These are phyloP conservation scores for Oriolus oriolus DNA, from an alignment of 2,113 vertebrate genomes.

Conservation along the genomic window DNA sequence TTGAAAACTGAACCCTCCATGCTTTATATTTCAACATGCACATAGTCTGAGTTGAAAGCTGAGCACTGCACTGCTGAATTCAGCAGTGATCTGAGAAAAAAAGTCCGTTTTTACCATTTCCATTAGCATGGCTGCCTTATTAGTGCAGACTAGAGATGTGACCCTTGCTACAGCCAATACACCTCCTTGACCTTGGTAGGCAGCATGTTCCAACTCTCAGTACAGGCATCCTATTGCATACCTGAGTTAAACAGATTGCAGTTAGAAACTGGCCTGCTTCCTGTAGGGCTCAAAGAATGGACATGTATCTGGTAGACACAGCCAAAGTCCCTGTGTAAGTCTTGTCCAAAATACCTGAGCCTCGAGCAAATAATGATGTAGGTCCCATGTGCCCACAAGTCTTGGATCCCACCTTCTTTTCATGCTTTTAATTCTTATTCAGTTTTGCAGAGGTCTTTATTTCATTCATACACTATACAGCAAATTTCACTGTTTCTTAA, in stretches of 20 bases:
- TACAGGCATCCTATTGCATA: not conserved
- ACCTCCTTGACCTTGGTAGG: not conserved
- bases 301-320: not conserved
- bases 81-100: not conserved
- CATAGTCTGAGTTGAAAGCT: not conserved
- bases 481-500: not conserved
- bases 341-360: not conserved
- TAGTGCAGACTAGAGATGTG: not conserved
- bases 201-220: not conserved
- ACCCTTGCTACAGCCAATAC: not conserved
- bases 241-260: not conserved
- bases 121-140: not conserved
- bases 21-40: not conserved
- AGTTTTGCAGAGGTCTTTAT: not conserved
- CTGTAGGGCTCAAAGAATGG: not conserved
- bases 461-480: not conserved
- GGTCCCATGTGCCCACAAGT: not conserved
- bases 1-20: not conserved
- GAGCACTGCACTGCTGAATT: not conserved
- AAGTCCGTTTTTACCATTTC: not conserved
- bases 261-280: not conserved
- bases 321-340: not conserved
- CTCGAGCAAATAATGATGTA: fast-evolving
- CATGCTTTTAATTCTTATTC: not conserved
- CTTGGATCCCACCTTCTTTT: not conserved